Evolutionary conservation across 2,113 vertebrate species (phyloP), one percentile per base, ranked within the genome.

Genomic region (Actenoides hombroni): DNA sequence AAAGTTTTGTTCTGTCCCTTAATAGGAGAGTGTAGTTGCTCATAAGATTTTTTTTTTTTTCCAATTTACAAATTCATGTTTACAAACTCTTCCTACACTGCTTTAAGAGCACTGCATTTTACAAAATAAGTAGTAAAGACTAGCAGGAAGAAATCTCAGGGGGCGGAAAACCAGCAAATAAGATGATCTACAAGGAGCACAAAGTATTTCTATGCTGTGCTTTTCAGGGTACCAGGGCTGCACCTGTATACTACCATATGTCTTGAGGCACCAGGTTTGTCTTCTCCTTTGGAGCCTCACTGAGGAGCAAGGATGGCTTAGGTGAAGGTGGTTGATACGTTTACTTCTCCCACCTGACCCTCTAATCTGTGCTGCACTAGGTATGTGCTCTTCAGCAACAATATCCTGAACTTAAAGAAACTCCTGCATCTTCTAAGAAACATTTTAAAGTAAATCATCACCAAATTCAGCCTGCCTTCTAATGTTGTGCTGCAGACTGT

Each of bases 1-100:
- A 92, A 95, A 95, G 26, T 64, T 90, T 71, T 67, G 33, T 35
- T 63, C 42, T 56, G 94, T 88, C 33, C 86, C 59, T 78, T 79
- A 86, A 79, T 10, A 86, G 76, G 16, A 42, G 4, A 63, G 19
- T 3, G 1, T 3, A 61, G 24, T 6, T 79, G 56, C 21, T 37
- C 59, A 63, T 3, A 48, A 40, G 9, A 0, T 14, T 51, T 19
- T 7, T 18, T 57, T 35, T 60, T 57, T 70, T 46, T 46, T 25
- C 3, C 42, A 28, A 0, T 69, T 35, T 63, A 28, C 31, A 73
- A 79, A 35, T 48, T 87, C 21, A 49, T 33, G 6, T 26, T 77
- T 59, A 61, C 20, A 57, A 80, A 77, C 29, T n/a, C 17, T 28
- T 42, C 12, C 33, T 21, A 13, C 21, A 35, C 26, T 51, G 14